phyloP scores from a whole-genome alignment of 2,888 invertebrate species.

The Phytoseiulus persimilis region DNA sequence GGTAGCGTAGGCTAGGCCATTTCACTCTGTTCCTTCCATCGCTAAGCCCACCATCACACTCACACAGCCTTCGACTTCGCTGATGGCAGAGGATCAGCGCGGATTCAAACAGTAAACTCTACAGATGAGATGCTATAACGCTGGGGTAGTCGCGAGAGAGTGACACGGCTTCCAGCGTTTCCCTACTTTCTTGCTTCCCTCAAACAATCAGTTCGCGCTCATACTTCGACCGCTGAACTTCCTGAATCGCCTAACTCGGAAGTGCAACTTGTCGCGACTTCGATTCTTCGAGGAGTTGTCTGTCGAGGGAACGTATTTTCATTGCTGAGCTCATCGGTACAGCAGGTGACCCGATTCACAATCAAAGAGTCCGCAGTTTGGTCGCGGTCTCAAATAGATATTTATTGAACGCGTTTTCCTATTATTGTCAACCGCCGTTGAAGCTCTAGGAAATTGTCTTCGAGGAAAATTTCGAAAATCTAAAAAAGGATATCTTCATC shows the following conservation, averaged over 20 bases:
- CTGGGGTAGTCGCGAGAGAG: background rate
- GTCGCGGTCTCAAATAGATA: constrained; percentile 31
- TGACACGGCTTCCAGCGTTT: background rate
- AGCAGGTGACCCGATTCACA: background rate
- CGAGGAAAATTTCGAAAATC: constrained; percentile 5
- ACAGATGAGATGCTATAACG: constrained; percentile 5
- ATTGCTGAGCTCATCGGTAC: background rate
- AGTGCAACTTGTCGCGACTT: too few relatives aligned
- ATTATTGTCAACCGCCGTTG: constrained; percentile 19
- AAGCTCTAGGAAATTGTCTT: constrained; percentile 30
- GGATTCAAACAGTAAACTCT: constrained; percentile 5
- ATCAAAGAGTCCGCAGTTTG: background rate
- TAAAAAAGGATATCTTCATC: background rate
- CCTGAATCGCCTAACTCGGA: too few relatives aligned
- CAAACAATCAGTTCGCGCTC: too few relatives aligned
- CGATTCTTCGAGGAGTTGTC: too few relatives aligned
- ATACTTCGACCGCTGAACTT: too few relatives aligned
- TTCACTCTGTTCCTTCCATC: background rate
- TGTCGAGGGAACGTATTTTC: too few relatives aligned
- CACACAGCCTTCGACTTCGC: background rate
- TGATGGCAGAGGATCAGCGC: constrained; percentile 5
- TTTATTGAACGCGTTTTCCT: constrained; percentile 38
- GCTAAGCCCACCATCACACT: constrained; percentile 5
- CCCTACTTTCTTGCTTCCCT: too few relatives aligned
- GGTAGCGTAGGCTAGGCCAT: background rate